Evolutionary conservation across 1,140 invertebrate species (phyloP), one percentile per base, ranked within the genome.

Genomic region (Ceratina australensis): DNA sequence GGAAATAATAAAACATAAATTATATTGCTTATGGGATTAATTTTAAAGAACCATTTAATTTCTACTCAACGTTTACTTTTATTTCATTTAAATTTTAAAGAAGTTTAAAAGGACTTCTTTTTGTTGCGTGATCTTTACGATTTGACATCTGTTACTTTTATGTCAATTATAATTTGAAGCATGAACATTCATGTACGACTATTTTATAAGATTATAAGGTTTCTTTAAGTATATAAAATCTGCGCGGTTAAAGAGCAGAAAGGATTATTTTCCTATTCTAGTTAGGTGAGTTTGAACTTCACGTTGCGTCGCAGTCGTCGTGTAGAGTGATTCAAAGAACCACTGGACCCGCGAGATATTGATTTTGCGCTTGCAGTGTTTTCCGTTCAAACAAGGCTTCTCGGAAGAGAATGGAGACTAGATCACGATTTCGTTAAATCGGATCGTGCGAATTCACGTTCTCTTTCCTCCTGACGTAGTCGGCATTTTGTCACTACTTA

Each of bases 361-460:
- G 74, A 76, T 76, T 76, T 69, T 76, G 47, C 66, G 66, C 74
- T 69, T 61, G 24, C n/a, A 42, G 42, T 69, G 66, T 76, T 76
- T 69, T 69, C 54, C 54, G 65, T 59, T 68, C 64, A 76, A 76
- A 69, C 65, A 76, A 22, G 20, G n/a, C 13, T 47, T 28, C 16
- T 54, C 60, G 56, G 56, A 60, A 42, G 56, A 20, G 54, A n/a
- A 52, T 28, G 26, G 24, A 68, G 65, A 76, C 49, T 68, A 42
- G 73, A 59, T 61, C n/a, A 42, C 57, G 66, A 76, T 76, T 76
- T 76, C 26, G 66, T 76, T 76, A 33, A 76, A 76, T 76, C 74
- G 56, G 16, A 61, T 76, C 57, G 26, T n/a, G 26, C 47, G n/a
- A 69, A 20, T 16, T 24, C 10, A 1, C 24, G 56, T 26, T 20